These are phyloP conservation scores for Luperina testacea DNA, from an alignment of 2,888 invertebrate genomes.

Conservation along the genomic window DNA sequence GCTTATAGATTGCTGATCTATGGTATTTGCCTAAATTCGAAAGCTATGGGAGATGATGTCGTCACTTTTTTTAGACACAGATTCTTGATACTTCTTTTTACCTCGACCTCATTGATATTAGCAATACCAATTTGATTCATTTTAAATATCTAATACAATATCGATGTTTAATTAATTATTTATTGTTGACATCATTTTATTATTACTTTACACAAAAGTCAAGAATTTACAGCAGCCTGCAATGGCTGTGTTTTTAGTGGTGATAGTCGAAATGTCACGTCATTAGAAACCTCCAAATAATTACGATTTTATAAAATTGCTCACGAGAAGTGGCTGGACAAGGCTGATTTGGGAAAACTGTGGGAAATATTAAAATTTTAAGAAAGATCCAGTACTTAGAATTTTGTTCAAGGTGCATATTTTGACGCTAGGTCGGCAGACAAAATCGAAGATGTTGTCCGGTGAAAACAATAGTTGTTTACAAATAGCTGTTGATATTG, in stretches of 20 bases:
- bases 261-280: background rate
- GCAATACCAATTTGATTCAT: background rate
- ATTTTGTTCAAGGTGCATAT: conserved; percentile 6
- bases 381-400: background rate
- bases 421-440: conserved; percentile 14
- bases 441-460: conserved; percentile 6
- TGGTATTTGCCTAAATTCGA: conserved; percentile 5
- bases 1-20: background rate
- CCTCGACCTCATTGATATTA: background rate
- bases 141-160: background rate
- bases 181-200: background rate
- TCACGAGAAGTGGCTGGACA: too few species aligned
- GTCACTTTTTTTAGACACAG: background rate
- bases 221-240: background rate
- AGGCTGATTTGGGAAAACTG: background rate
- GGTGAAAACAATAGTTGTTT: conserved; percentile 50
- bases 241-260: background rate
- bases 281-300: background rate
- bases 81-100: background rate
- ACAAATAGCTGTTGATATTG: conserved; percentile 49
- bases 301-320: background rate
- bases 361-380: background rate
- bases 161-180: background rate
- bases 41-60: background rate
- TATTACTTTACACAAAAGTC: background rate